These are phyloP conservation scores for Jaculus jaculus DNA, from an alignment of 2,113 vertebrate species.

Conservation along the genomic window DNA sequence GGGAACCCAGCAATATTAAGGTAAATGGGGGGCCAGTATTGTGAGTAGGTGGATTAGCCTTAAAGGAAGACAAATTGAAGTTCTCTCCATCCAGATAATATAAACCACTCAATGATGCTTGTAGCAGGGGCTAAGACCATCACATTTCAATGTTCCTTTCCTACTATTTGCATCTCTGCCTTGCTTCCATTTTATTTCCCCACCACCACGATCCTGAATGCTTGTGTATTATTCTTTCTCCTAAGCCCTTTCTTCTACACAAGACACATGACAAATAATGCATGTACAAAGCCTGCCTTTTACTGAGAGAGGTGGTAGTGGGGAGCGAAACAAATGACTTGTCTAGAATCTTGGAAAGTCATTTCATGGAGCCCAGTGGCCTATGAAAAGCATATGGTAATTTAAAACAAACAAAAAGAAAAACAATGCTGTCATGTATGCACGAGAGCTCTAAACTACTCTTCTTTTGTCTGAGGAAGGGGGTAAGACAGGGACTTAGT, in stretches of 20 bases:
- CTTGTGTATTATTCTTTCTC: not conserved
- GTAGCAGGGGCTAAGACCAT: not conserved
- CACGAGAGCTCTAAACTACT: not conserved
- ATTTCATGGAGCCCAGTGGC: not conserved
- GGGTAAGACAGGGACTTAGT: not conserved
- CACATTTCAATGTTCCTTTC: not conserved
- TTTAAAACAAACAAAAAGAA: slow-evolving; percentile 16
- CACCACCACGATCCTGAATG: not conserved
- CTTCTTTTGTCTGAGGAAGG: not conserved
- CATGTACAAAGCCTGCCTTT: not conserved
- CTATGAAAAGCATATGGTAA: not conserved
- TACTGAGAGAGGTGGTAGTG: not conserved
- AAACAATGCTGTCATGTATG: not conserved
- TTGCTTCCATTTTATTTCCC: not conserved
- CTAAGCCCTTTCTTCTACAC: not conserved
- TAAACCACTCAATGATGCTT: not conserved
- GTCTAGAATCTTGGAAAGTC: slow-evolving; percentile 18
- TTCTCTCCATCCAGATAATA: not conserved
- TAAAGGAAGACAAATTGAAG: not conserved
- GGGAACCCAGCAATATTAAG: not conserved
- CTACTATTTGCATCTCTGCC: not conserved
- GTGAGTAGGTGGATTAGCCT: not conserved
- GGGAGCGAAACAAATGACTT: not conserved
- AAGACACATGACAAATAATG: not conserved
- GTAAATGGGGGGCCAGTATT: not conserved